phyloP scores from a whole-genome alignment of 2,888 invertebrate genomes.

The Heliconius sara region DNA sequence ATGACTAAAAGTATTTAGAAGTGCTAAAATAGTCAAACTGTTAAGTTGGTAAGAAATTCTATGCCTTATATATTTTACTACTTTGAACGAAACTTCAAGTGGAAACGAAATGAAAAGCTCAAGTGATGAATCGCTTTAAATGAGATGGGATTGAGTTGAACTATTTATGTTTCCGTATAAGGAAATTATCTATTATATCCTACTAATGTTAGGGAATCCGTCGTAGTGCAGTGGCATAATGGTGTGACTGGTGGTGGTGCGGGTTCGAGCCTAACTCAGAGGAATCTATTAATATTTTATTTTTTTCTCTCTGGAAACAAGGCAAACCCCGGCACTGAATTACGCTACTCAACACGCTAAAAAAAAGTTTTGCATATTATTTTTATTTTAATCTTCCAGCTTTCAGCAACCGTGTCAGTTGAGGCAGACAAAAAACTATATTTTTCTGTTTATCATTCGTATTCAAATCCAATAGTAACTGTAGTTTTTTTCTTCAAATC shows the following conservation, averaged over 20 bases:
- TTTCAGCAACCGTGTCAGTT: neutral
- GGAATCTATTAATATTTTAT: too few relatives aligned
- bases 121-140: conserved; percentile 47
- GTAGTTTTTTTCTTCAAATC: conserved; percentile 11
- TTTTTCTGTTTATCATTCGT: neutral
- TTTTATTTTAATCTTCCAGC: neutral
- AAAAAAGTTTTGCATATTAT: too few relatives aligned
- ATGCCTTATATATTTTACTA: conserved; percentile 33
- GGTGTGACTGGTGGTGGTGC: too few relatives aligned
- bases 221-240: too few relatives aligned
- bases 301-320: too few relatives aligned
- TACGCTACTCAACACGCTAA: too few relatives aligned
- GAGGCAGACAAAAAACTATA: neutral
- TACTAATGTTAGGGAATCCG: too few relatives aligned
- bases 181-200: too few relatives aligned
- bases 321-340: too few relatives aligned
- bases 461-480: neutral
- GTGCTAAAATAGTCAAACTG: conserved; percentile 26
- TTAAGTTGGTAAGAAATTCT: conserved; percentile 37
- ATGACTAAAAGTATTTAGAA: conserved; percentile 27
- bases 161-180: neutral
- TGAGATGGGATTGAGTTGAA: conserved; percentile 37
- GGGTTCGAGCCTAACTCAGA: too few relatives aligned
- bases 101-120: conserved; percentile 47
- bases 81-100: conserved; percentile 39